Evolutionary conservation across 2,797 vertebrate genomes (phyloP).

Genomic region (Rhincodon typus): DNA sequence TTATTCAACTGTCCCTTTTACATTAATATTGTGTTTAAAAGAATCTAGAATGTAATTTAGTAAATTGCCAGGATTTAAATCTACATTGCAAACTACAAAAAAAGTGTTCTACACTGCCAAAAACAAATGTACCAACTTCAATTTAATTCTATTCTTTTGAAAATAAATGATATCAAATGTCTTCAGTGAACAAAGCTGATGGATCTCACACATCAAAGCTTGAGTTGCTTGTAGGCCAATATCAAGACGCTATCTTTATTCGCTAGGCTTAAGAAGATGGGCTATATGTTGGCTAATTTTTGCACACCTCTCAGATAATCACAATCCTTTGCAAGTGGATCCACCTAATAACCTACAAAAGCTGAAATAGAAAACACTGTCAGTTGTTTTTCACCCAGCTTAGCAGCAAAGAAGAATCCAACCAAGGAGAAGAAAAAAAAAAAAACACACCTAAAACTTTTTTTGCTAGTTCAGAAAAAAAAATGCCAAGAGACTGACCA

Average conservation of each 20-base stretch:
- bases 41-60: background rate
- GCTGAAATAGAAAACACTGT: background rate
- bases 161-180: background rate
- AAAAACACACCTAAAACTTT: background rate
- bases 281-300: too few relatives aligned
- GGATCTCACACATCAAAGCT: background rate
- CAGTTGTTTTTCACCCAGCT: background rate
- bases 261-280: background rate
- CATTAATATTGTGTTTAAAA: background rate
- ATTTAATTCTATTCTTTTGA: background rate
- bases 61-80: background rate
- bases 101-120: background rate
- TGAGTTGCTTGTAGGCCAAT: background rate
- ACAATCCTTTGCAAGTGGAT: background rate
- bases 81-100: background rate
- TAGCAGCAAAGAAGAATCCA: background rate
- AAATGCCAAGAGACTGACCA: slow-evolving; percentile 67
- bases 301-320: background rate
- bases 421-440: background rate
- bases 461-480: background rate
- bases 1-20: background rate
- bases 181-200: background rate
- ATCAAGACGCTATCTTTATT: background rate
- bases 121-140: background rate
- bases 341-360: background rate